Conservation (phyloP, 92 coral and sea anemone species). For the Nematostella vectensis region DNA sequence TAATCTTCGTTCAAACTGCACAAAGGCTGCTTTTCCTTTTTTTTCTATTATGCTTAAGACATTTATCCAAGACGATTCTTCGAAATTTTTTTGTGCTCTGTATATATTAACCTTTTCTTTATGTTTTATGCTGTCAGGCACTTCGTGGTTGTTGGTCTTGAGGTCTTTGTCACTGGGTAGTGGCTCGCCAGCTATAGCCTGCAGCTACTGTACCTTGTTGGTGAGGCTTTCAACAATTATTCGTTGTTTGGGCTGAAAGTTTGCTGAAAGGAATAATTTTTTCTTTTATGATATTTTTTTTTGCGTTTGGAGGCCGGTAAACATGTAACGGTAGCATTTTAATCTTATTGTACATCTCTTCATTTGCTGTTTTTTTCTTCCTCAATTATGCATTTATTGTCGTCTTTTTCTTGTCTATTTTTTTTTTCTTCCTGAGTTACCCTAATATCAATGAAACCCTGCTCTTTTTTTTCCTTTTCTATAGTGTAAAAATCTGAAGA, state of each 20-base stretch:
- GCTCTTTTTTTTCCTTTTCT: too few relatives aligned
- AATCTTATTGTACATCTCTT: too few relatives aligned
- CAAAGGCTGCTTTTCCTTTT: conserved; percentile 18
- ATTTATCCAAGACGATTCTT: conserved; percentile 22
- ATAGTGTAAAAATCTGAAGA: too few relatives aligned
- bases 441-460: too few relatives aligned
- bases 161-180: conserved; percentile 12
- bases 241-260: conserved; percentile 18
- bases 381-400: too few relatives aligned
- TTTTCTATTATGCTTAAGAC: conserved; percentile 17
- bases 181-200: conserved; percentile 27
- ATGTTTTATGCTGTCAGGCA: conserved; percentile 36
- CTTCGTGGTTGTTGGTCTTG: conserved; percentile 17
- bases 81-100: conserved; percentile 33
- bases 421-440: too few relatives aligned
- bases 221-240: conserved; percentile 29
- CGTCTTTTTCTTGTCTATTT: too few relatives aligned
- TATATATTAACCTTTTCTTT: conserved; percentile 25
- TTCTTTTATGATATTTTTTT: too few relatives aligned
- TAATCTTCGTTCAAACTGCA: conserved; percentile 13
- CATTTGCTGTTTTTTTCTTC: too few relatives aligned
- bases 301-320: too few relatives aligned
- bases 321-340: too few relatives aligned
- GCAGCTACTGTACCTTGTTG: conserved; percentile 9
- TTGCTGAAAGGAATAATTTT: too few relatives aligned